Conservation (phyloP, 2,888 invertebrate species). For the Melinopterus prodromus region DNA sequence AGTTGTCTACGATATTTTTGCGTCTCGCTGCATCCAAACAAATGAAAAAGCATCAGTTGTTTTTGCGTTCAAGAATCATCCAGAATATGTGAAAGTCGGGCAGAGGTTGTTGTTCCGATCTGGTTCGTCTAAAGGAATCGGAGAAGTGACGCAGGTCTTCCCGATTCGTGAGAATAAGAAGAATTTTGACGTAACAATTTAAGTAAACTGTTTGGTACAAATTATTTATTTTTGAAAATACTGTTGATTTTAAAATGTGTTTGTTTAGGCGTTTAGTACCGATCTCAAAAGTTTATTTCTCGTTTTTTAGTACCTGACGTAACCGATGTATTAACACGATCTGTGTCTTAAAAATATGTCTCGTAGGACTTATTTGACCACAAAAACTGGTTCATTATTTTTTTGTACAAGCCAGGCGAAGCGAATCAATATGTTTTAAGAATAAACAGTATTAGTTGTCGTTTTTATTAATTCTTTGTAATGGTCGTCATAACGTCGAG, state of each 20-base stretch:
- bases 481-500: not conserved
- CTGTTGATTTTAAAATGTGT: not conserved
- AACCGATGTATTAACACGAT: not conserved
- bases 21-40: conserved; percentile 73
- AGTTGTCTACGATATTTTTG: conserved; percentile 80
- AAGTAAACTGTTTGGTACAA: not conserved
- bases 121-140: conserved; percentile 86
- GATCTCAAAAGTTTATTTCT: not conserved
- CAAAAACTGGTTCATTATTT: too few relatives aligned
- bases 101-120: conserved; percentile 85
- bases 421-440: too few relatives aligned
- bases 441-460: not conserved
- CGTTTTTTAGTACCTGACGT: not conserved
- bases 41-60: conserved; percentile 87
- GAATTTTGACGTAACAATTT: conserved; percentile 1
- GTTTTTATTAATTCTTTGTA: not conserved
- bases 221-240: not conserved
- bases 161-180: conserved; percentile 53
- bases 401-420: too few relatives aligned
- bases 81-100: conserved; percentile 85
- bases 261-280: not conserved
- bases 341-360: too few relatives aligned
- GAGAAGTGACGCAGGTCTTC: conserved; percentile 81
- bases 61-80: conserved; percentile 88
- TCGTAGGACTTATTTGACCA: too few relatives aligned